Base-by-base conservation (phyloP, 2,888 invertebrate genomes). In the Cheiracanthium punctorium region DNA sequence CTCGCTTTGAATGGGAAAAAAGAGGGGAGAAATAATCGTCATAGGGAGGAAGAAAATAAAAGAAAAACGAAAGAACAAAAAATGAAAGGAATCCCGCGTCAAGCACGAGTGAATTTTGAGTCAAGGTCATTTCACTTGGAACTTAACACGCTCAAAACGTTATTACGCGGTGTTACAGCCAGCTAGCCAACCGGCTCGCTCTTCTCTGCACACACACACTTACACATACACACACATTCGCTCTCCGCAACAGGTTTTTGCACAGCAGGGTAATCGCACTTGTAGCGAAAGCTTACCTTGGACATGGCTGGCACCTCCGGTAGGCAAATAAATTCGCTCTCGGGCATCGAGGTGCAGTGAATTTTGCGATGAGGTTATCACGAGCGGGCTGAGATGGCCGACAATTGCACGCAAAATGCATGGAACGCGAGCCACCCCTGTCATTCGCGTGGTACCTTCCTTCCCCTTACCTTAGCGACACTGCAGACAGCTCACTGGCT, bases 91-190 rank as follows among this genome's bases (percentile, higher is more conserved):
- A 79, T 74, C 74, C 65, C 30, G 20, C 48, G 77, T 64, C 73
- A 85, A 43, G 79, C 79, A 73, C 52, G 79, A 74, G 69, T 64
- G 84, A 85, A 29, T 85, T 85, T 70, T 70, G 37, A 80, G 84
- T 77, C 84, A 85, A 85, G 84, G 84, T 85, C 84, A 85, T 72
- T 79, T 85, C 79, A 65, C 65, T 37, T 58, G 30, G 30, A 67
- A 67, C 67, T 67, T 67, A 30, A 67, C 30, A 30, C 37, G 76
- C 69, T 37, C 65, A 64, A 58, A 37, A 58, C 64, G 64, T 75
- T 75, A 75, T 75, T 75, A 75, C 28, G 30, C 29, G 24, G 8
- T 29, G 64, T 71, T 71, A 71, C 71, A 71, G 32, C 41, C 29
- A 70, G 29, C 48, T 70, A 70, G 29, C 81, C 69, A 67, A 69